A percentile compares a stretch with the other conserved stretches of the same genome.
Evolutionary conservation across 1,140 invertebrate species (phyloP).

Genomic region (Idris sp.): DNA sequence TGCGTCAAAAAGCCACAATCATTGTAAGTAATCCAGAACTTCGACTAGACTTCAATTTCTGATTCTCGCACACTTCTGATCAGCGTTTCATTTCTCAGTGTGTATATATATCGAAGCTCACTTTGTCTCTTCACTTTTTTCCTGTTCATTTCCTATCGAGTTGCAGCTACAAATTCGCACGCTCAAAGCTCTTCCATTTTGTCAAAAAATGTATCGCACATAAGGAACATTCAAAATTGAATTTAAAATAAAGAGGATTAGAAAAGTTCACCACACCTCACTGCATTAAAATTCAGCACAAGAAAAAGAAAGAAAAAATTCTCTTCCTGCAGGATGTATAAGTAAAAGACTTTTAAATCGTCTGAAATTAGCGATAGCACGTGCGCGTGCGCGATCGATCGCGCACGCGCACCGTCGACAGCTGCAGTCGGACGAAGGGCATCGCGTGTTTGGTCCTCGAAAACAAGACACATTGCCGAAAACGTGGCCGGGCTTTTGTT

Average conservation of each 20-base stretch:
- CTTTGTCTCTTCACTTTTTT: constrained; percentile 38
- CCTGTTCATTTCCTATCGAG: constrained; percentile 43
- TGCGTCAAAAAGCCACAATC: constrained; percentile 69
- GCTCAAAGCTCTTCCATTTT: constrained; percentile 3
- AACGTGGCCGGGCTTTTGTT: constrained; percentile 4
- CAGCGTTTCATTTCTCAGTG: constrained; percentile 39
- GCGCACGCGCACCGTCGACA: constrained; percentile 58
- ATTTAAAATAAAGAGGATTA: too few relatives aligned
- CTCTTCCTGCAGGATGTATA: constrained; percentile 5
- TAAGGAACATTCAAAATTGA: too few relatives aligned
- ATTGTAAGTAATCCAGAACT: constrained; percentile 69
- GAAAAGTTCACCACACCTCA: too few relatives aligned
- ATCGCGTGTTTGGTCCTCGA: constrained; percentile 53
- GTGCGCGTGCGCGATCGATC: constrained; percentile 57
- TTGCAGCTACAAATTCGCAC: too few relatives aligned
- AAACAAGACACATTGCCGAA: constrained; percentile 24
- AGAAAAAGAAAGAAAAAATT: background rate
- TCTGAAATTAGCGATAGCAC: constrained; percentile 46
- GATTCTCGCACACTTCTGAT: constrained; percentile 47
- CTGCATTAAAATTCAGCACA: too few relatives aligned
- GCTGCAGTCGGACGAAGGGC: constrained; percentile 29
- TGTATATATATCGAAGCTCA: constrained; percentile 13
- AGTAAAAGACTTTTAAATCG: constrained; percentile 25
- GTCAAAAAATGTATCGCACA: too few relatives aligned
- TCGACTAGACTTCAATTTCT: constrained; percentile 40